Conservation (phyloP, 2,888 invertebrate genomes). For the Nomada hirtipes region DNA sequence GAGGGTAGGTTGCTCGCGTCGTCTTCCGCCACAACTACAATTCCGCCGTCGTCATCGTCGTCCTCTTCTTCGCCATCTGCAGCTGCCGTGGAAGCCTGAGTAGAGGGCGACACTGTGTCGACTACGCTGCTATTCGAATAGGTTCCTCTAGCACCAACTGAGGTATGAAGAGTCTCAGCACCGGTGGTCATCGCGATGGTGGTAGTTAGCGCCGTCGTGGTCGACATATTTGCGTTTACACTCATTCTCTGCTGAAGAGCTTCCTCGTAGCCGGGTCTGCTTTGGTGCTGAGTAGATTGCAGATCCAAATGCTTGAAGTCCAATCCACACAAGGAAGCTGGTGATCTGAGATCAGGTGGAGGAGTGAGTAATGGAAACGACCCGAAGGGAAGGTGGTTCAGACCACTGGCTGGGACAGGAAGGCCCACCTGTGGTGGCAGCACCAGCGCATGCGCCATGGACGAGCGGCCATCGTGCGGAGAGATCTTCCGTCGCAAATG, state of each 20-base stretch:
- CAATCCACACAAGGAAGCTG: constrained; percentile 85
- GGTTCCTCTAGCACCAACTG: constrained; percentile 43
- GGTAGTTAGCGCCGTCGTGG: constrained; percentile 84
- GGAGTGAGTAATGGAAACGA: constrained; percentile 92
- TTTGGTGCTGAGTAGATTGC: constrained; percentile 83
- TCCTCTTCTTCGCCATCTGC: constrained; percentile 82
- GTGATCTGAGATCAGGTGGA: constrained; percentile 88
- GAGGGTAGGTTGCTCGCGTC: constrained; percentile 83
- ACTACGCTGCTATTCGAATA: constrained; percentile 40
- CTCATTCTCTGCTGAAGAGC: constrained; percentile 87
- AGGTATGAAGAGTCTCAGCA: constrained; percentile 52
- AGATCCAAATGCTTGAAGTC: constrained; percentile 89
- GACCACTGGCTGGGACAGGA: constrained; percentile 87
- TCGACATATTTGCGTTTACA: constrained; percentile 84
- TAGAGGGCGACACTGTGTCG: constrained; percentile 70
- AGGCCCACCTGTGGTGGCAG: constrained; percentile 90
- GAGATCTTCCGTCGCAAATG: constrained; percentile 97
- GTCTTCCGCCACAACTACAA: constrained; percentile 91
- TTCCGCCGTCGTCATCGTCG: constrained; percentile 89
- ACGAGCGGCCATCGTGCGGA: constrained; percentile 96
- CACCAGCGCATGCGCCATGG: constrained; percentile 93
- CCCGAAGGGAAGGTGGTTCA: constrained; percentile 91
- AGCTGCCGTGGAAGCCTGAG: constrained; percentile 74
- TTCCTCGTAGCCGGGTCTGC: constrained; percentile 83
- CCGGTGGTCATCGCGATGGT: constrained; percentile 82